Conservation (phyloP, 2,113 vertebrate genomes). For the Phalacrocorax pelagicus region DNA sequence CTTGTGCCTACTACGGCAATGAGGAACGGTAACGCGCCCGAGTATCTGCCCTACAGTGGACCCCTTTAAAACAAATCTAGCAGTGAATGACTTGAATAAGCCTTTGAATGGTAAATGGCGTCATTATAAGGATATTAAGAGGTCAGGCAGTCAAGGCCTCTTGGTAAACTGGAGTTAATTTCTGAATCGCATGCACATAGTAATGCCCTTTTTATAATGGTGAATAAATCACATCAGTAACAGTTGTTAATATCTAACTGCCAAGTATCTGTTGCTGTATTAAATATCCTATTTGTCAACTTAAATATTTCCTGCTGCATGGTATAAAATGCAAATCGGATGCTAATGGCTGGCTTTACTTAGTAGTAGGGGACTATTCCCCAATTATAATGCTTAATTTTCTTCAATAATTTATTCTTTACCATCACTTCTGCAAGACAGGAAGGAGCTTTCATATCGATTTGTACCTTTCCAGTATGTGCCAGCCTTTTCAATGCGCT, state of each 20-base stretch:
- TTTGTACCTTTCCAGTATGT: neutral
- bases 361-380: conserved; percentile 17
- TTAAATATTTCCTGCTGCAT: conserved; percentile 88
- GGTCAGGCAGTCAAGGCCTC: conserved; percentile 93
- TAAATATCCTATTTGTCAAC: conserved; percentile 96
- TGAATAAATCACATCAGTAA: conserved; percentile 96
- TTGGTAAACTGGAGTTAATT: conserved; percentile 98
- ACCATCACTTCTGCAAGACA: conserved; percentile 20
- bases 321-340: conserved; percentile 82
- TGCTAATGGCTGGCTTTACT: conserved; percentile 53
- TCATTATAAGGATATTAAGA: conserved; percentile 99
- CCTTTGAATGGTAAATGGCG: conserved; percentile 91
- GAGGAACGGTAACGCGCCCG: conserved; percentile 36
- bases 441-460: neutral
- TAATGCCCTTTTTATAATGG: conserved; percentile 89
- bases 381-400: conserved; percentile 47
- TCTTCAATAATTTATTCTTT: conserved; percentile 41
- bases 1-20: neutral
- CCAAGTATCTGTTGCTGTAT: conserved; percentile 89
- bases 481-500: neutral
- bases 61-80: conserved; percentile 52
- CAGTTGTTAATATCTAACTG: conserved; percentile 98
- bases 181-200: conserved; percentile 93
- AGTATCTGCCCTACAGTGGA: conserved; percentile 66
- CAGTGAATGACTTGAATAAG: conserved; percentile 81